These are phyloP conservation scores for human DNA, from an alignment of 2,113 vertebrate genomes.

Conservation along the genomic window DNA sequence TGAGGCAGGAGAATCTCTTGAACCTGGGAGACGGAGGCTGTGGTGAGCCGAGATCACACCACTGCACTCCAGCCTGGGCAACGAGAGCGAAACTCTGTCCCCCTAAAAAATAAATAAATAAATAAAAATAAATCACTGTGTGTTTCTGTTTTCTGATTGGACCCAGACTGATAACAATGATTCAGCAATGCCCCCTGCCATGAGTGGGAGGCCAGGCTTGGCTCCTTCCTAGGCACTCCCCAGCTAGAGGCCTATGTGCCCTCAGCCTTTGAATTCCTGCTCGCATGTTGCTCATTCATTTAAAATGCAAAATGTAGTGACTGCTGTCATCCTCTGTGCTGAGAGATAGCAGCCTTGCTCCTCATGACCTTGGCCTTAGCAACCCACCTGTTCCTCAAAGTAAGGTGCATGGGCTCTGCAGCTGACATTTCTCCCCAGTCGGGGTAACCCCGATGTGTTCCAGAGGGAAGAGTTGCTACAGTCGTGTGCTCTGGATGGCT, in stretches of 20 bases:
- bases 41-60: too few species aligned
- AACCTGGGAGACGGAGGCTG: too few species aligned
- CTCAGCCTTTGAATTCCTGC: not conserved
- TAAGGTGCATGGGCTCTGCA: not conserved
- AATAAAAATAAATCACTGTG: not conserved
- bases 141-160: not conserved
- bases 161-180: not conserved
- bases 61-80: too few species aligned
- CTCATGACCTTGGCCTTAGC: not conserved
- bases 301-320: not conserved
- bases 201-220: not conserved
- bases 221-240: not conserved
- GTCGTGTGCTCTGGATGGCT: not conserved
- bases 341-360: not conserved
- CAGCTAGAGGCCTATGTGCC: not conserved
- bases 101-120: too few species aligned
- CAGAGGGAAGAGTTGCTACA: not conserved
- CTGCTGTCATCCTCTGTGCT: not conserved
- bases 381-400: not conserved
- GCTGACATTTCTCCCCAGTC: fast-evolving
- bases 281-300: not conserved
- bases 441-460: not conserved
- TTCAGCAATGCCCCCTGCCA: not conserved
- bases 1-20: too few species aligned
- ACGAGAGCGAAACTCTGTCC: too few species aligned